Evolutionary conservation across 1,140 invertebrate genomes (phyloP).

Genomic region (Drosophila carrolli): DNA sequence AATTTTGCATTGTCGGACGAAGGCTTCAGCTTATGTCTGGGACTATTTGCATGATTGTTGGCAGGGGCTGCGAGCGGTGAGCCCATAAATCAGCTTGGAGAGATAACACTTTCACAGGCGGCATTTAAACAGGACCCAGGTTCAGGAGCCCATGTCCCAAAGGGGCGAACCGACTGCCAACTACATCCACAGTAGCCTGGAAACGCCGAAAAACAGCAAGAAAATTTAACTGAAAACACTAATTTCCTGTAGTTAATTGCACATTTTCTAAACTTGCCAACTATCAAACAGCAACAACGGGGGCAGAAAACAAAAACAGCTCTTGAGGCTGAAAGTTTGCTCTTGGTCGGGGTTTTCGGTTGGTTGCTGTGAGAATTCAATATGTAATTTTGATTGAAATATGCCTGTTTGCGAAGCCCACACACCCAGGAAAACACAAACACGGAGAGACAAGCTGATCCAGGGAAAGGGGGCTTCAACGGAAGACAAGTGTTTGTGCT

Average conservation of each 20-base stretch:
- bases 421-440: slow-evolving; percentile 32
- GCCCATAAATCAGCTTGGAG: slow-evolving; percentile 16
- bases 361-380: slow-evolving; percentile 55
- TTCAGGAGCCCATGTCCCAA: not conserved
- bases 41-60: slow-evolving; percentile 46
- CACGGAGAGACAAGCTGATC: slow-evolving; percentile 28
- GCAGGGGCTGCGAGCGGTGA: slow-evolving; percentile 3
- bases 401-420: slow-evolving; percentile 70
- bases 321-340: slow-evolving; percentile 42
- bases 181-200: slow-evolving; percentile 7
- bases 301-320: slow-evolving; percentile 37
- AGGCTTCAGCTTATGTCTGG: slow-evolving; percentile 18
- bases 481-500: slow-evolving; percentile 44
- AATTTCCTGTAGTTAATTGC: slow-evolving; percentile 81
- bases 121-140: not conserved
- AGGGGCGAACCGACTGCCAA: not conserved
- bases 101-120: slow-evolving; percentile 3
- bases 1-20: slow-evolving; percentile 64
- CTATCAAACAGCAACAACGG: slow-evolving; percentile 52
- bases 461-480: not conserved
- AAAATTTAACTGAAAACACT: slow-evolving; percentile 64
- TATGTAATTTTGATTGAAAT: slow-evolving; percentile 82
- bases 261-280: slow-evolving; percentile 69
- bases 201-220: slow-evolving; percentile 10
- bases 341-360: slow-evolving; percentile 46